Conservation (phyloP, 2,888 invertebrate species). For the Brenthis hecate region DNA sequence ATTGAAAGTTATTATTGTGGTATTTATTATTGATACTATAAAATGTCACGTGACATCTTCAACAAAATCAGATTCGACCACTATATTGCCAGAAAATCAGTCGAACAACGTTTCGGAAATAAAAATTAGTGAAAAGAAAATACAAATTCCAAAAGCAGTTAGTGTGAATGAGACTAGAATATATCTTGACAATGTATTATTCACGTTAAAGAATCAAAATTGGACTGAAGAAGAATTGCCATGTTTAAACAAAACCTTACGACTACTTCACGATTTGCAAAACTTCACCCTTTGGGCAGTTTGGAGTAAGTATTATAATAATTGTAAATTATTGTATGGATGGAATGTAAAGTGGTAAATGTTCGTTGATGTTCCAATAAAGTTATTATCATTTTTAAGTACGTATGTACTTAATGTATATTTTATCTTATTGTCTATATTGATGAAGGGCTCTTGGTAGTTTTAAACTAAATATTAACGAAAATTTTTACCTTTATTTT, state of each 20-base stretch:
- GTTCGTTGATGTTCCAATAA: too few species aligned
- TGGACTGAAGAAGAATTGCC: slow-evolving; percentile 64
- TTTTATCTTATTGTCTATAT: too few species aligned
- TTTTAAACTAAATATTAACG: too few species aligned
- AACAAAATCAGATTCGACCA: slow-evolving; percentile 34
- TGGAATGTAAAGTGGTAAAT: too few species aligned
- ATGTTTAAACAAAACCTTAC: slow-evolving; percentile 62
- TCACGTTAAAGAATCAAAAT: slow-evolving; percentile 60
- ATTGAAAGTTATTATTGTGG: slow-evolving; percentile 12
- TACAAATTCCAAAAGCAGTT: slow-evolving; percentile 42
- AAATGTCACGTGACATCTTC: slow-evolving; percentile 20
- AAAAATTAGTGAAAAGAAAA: slow-evolving; percentile 41
- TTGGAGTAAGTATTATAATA: slow-evolving; percentile 70
- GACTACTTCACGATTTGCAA: slow-evolving; percentile 63
- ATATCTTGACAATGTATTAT: slow-evolving; percentile 71
- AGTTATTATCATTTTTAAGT: too few species aligned
- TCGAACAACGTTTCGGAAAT: slow-evolving; percentile 23
- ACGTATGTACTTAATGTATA: too few species aligned
- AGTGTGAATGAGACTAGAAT: slow-evolving; percentile 49
- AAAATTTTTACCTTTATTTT: too few species aligned
- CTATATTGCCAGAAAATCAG: slow-evolving; percentile 26
- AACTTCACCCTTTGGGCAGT: slow-evolving; percentile 82
- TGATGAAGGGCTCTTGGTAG: too few species aligned
- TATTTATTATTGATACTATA: slow-evolving; percentile 14
- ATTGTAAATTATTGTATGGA: neutral